Percentiles rank a stretch among this genome's conserved stretches.
phyloP scores from a whole-genome alignment of 1,140 invertebrate genomes.

The Brachionus manjavacas region DNA sequence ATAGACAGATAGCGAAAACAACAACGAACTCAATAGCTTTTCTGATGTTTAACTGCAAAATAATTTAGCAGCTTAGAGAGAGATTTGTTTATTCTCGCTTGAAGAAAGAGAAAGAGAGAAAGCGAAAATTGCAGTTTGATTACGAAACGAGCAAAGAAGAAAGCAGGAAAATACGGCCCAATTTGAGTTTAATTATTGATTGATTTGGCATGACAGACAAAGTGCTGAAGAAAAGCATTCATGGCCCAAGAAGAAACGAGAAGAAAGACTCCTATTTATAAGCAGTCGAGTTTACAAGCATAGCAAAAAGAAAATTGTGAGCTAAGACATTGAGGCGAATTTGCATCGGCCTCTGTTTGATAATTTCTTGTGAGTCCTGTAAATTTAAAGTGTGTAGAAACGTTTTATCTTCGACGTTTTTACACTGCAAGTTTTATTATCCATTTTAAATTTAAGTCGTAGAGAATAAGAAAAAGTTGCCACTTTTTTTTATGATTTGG shows the following conservation, averaged over 20 bases:
- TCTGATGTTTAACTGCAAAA: slow-evolving; percentile 5
- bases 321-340: not conserved
- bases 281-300: not conserved
- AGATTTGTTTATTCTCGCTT: slow-evolving; percentile 9
- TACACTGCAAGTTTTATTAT: slow-evolving; percentile 34
- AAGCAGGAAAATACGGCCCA: not conserved
- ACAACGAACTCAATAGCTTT: not conserved
- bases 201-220: slow-evolving; percentile 34
- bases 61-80: not conserved
- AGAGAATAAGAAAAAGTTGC: not conserved
- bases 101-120: not conserved
- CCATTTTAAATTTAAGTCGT: slow-evolving; percentile 36
- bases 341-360: not conserved
- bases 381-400: not conserved
- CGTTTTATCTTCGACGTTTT: slow-evolving; percentile 20
- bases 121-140: slow-evolving; percentile 20
- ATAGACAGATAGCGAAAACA: slow-evolving; percentile 12
- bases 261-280: not conserved
- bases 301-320: not conserved
- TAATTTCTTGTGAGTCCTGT: not conserved
- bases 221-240: not conserved
- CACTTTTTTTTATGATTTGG: not conserved
- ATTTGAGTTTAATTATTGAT: slow-evolving; percentile 19
- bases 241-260: not conserved
- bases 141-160: slow-evolving; percentile 3